Evolutionary conservation across 2,797 vertebrate species (phyloP), one percentile per base, ranked within the genome.

Genomic region (Benthosema pterotum): DNA sequence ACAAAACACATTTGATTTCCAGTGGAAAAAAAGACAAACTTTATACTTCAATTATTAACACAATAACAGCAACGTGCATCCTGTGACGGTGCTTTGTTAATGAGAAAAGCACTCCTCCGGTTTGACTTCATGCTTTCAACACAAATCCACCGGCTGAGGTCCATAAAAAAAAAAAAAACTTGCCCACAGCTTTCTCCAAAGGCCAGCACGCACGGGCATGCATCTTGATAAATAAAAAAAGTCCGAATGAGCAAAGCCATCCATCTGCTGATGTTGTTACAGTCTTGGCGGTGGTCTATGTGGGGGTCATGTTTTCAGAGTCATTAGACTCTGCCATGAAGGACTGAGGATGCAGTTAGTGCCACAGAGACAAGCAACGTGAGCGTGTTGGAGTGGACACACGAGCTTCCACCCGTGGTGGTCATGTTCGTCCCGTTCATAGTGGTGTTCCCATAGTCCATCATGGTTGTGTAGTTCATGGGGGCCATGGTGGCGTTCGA

Each of bases 321-420:
- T 65, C 14, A 61, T 52, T 50, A 74, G 18, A 62, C 72, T 25
- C 63, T 63, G 0, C 60, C 18, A 19, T 74, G 67, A 11, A 91
- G 63, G 7, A 90, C 17, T 0, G 64, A 61, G 0, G 25, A 61
- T 0, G 25, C 52, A 0, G 67, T 57, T 1, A 85, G 43, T 0
- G 57, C 71, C 48, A 84, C 15, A 1, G 84, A 70, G 42, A 87
- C 63, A 59, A 87, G 53, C 11, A 85, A 28, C 47, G 67, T 5
- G 54, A 60, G 22, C 1, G n/a, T 2, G n/a, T 8, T 58, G 7
- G n/a, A 16, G 14, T 56, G 22, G 5, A 54, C 65, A 11, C 4
- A 66, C 11, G 60, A 19, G 56, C 2, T 71, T 3, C 16, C 75
- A 1, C 0, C 48, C 2, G 0, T 14, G 1, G 28, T 13, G 1